Conservation (phyloP, 2,888 invertebrate genomes). For the Autographa gamma region DNA sequence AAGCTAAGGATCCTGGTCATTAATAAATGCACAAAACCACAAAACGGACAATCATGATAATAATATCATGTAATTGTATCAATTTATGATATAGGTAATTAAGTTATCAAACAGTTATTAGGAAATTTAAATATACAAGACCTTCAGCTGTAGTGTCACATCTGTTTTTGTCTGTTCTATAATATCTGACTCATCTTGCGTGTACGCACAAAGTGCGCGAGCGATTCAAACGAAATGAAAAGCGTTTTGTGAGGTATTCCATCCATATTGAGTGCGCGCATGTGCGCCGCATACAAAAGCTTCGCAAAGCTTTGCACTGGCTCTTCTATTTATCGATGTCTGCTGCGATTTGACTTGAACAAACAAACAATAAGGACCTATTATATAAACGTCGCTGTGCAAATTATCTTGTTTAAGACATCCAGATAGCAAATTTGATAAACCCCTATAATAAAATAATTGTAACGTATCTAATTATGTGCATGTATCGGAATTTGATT, state of each 20-base stretch:
- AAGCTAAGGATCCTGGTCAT: no score
- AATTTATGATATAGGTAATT: no score
- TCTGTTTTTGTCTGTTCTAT: conserved; percentile 39
- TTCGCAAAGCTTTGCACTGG: conserved; percentile 77
- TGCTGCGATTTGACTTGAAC: conserved; percentile 68
- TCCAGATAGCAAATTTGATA: conserved; percentile 7
- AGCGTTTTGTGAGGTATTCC: conserved; percentile 84
- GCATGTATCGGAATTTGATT: conserved; percentile 8
- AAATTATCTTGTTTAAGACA: conserved; percentile 26
- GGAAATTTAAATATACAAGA: no score
- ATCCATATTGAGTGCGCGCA: conserved; percentile 80
- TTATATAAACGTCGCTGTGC: conserved; percentile 21
- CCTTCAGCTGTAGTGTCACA: conserved; percentile 16
- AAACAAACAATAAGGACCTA: conserved; percentile 38
- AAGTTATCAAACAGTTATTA: no score
- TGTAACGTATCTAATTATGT: conserved; percentile 11
- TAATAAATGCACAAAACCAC: no score
- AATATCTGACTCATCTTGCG: conserved; percentile 72
- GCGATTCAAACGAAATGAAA: conserved; percentile 86
- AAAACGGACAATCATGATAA: no score
- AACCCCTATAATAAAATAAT: background rate
- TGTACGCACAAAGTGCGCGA: conserved; percentile 71
- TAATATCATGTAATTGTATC: no score
- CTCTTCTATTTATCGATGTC: conserved; percentile 79
- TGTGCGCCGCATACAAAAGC: conserved; percentile 80